Conservation (phyloP, 1,140 invertebrate genomes). For the Pseudomyrmex gracilis region DNA sequence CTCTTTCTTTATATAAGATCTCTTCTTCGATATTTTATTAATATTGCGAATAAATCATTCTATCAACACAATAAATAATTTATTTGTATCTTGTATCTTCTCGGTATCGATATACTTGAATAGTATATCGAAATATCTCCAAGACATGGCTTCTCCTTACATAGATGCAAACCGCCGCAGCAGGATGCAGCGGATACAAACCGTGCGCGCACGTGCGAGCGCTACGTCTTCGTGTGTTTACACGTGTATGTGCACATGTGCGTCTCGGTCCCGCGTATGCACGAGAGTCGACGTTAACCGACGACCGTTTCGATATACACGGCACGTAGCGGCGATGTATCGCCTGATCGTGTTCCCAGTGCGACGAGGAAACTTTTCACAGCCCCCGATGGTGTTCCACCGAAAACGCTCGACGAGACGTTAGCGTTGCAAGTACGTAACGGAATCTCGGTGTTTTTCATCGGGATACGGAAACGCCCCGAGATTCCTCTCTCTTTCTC, state of each 20-base stretch:
- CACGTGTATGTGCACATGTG: not conserved
- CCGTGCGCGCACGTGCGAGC: conserved; percentile 53
- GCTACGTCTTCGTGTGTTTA: conserved; percentile 48
- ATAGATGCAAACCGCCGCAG: conserved; percentile 23
- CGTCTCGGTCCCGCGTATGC: conserved; percentile 60
- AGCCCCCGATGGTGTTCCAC: conserved; percentile 37
- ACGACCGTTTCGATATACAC: conserved; percentile 68
- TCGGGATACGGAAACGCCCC: not conserved
- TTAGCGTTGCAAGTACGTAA: conserved; percentile 59
- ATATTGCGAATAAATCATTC: conserved; percentile 17
- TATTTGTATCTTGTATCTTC: conserved; percentile 5
- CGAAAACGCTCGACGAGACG: conserved; percentile 42
- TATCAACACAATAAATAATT: conserved; percentile 7
- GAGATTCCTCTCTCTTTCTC: conserved; percentile 60
- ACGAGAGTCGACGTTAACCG: conserved; percentile 71
- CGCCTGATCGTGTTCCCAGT: conserved; percentile 74
- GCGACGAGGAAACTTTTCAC: conserved; percentile 71
- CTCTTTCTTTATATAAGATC: not conserved
- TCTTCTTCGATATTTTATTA: not conserved
- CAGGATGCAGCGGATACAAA: conserved; percentile 17
- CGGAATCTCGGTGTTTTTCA: conserved; percentile 63
- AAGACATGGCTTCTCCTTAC: conserved; percentile 18
- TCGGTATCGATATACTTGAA: conserved; percentile 22
- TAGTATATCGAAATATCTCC: conserved; percentile 17
- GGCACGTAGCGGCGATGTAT: conserved; percentile 74